Conservation (phyloP, 1,140 invertebrate species). For the Dysdera silvatica region DNA sequence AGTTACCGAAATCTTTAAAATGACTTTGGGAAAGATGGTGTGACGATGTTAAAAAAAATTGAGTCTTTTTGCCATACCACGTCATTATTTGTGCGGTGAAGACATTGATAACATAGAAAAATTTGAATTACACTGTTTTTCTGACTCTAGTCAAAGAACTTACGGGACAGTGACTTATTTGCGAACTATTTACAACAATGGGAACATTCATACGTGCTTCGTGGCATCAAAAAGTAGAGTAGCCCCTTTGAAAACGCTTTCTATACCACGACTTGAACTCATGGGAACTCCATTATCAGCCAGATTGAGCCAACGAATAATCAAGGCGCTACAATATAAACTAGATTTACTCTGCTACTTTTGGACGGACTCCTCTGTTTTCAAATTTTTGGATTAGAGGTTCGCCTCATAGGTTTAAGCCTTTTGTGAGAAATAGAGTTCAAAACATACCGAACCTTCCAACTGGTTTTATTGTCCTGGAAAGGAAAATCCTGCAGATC, state of each 20-base stretch:
- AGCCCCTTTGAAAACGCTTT: background rate
- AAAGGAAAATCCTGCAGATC: background rate
- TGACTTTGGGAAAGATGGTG: background rate
- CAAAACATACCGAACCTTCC: background rate
- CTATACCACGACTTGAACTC: background rate
- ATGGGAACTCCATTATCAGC: background rate
- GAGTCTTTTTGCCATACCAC: background rate
- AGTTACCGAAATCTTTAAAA: too few species aligned
- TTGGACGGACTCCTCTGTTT: background rate
- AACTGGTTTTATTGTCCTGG: constrained; percentile 1
- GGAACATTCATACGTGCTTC: background rate
- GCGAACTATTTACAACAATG: background rate
- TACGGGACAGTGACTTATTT: background rate
- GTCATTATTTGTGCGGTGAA: background rate
- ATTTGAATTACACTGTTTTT: background rate
- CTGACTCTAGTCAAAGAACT: background rate
- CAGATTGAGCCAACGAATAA: background rate
- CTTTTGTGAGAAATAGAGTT: background rate
- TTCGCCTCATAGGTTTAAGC: background rate
- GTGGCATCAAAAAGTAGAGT: background rate
- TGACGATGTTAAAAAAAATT: background rate
- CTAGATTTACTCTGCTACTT: background rate
- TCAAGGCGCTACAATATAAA: background rate
- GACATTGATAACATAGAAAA: background rate
- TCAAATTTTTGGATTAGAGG: background rate